Base-by-base conservation (phyloP, 2,113 vertebrate genomes). In the Lepus europaeus region DNA sequence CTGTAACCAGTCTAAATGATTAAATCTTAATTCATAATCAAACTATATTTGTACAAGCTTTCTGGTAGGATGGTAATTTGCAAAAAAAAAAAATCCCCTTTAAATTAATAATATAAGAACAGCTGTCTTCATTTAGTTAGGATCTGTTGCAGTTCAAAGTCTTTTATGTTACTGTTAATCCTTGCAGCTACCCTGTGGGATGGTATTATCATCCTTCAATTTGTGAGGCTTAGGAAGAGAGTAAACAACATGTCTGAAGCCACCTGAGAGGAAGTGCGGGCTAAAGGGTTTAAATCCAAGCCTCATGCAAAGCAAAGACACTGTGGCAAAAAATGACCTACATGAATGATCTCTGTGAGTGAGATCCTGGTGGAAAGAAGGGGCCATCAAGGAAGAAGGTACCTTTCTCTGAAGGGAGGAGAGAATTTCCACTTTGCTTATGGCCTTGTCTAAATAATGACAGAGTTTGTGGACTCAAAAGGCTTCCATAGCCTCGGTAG, bases 151-250 rank as follows among this genome's bases (percentile, higher is more conserved):
- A 16, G 14, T 31, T 81, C 9, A 6, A 19, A 63, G 64, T 90
- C 74, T 95, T 87, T 93, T 66, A 73, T 87, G 82, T 89, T 93
- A 88, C 77, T 82, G 25, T 74, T 79, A 90, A 82, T 66, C 49
- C 69, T 96, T 77, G 16, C 77, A 80, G 59, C 23, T 66, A 70
- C 45, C 14, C 53, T 78, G 61, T 81, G 81, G 91, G 70, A 79
- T 79, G 33, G 45, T 63, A 31, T 79, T 89, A 39, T 95, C 82
- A 84, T 69, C 29, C 79, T 69, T 90, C 29, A n/a, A 59, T 45
- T 70, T 89, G 79, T 53, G 78, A 96, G 6, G 22, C 36, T 94
- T 90, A 93, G 64, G 23, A 93, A 83, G 51, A 94, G 53, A 87
- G 72, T 83, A 87, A 90, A 72, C 12, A 69, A 79, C 22, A 3